These are phyloP conservation scores for Macrobrachium nipponense DNA, from an alignment of 1,140 invertebrate species.

Conservation along the genomic window DNA sequence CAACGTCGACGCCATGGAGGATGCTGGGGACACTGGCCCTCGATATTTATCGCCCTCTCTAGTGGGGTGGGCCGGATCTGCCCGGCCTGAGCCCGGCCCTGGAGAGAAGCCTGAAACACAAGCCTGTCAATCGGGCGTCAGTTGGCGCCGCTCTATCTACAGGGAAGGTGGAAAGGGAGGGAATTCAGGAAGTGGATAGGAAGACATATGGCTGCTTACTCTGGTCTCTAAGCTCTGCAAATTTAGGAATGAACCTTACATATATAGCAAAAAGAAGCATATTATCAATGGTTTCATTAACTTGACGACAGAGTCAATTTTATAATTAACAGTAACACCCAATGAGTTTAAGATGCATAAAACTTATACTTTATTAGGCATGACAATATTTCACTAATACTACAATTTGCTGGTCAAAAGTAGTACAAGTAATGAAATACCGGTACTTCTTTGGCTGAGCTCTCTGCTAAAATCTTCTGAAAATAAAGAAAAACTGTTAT, in stretches of 20 bases:
- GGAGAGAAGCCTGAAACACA: constrained; percentile 65
- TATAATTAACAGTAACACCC: no score
- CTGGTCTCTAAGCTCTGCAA: constrained; percentile 42
- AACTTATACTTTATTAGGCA: no score
- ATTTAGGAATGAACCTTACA: neutral
- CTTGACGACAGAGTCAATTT: no score
- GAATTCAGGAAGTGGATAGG: constrained; percentile 7
- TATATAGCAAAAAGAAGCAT: no score
- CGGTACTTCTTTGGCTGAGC: no score
- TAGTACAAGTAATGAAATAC: no score
- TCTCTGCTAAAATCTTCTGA: no score
- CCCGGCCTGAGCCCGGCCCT: constrained; percentile 62
- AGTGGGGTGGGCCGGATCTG: constrained; percentile 57
- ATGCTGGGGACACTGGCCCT: constrained; percentile 44
- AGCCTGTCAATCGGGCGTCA: constrained; percentile 64
- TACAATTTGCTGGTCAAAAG: no score
- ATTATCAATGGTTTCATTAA: no score
- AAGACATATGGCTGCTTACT: constrained; percentile 7
- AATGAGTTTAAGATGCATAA: no score
- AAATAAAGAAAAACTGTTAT: no score
- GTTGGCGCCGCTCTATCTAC: constrained; percentile 54
- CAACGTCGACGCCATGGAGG: constrained; percentile 56
- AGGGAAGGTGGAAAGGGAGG: constrained; percentile 44
- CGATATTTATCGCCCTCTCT: constrained; percentile 45
- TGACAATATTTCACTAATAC: no score